Percentiles rank a stretch among this genome's conserved stretches.
phyloP scores from a whole-genome alignment of 2,113 vertebrate genomes.

The Pseudorectes ferrugineus region DNA sequence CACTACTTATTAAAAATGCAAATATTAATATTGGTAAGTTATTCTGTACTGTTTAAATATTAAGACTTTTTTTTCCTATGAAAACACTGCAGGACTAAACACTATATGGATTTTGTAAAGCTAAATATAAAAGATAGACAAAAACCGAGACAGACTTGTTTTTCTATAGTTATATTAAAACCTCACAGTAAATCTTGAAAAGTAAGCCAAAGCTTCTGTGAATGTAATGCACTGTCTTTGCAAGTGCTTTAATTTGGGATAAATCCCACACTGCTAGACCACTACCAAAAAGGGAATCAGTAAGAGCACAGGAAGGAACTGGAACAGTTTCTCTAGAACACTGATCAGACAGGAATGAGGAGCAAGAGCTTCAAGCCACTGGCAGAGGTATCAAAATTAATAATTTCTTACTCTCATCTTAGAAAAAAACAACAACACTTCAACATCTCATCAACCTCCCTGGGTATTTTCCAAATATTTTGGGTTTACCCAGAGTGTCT shows the following conservation, averaged over 20 bases:
- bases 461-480: not conserved
- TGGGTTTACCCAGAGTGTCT: not conserved
- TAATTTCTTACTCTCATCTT: not conserved
- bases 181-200: not conserved
- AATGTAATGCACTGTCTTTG: not conserved
- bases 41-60: not conserved
- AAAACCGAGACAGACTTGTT: not conserved
- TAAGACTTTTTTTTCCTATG: not conserved
- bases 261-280: not conserved
- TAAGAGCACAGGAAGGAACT: not conserved
- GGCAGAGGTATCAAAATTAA: not conserved
- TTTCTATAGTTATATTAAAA: not conserved
- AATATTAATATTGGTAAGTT: not conserved
- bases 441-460: not conserved
- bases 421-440: not conserved
- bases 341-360: not conserved
- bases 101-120: not conserved
- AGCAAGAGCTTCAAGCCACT: not conserved
- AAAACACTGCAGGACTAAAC: not conserved
- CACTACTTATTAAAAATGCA: not conserved
- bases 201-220: not conserved
- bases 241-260: not conserved
- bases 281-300: not conserved
- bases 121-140: not conserved
- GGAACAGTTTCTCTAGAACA: not conserved